Base-by-base conservation (phyloP, 2,888 invertebrate species). In the Drosophila antonietae region DNA sequence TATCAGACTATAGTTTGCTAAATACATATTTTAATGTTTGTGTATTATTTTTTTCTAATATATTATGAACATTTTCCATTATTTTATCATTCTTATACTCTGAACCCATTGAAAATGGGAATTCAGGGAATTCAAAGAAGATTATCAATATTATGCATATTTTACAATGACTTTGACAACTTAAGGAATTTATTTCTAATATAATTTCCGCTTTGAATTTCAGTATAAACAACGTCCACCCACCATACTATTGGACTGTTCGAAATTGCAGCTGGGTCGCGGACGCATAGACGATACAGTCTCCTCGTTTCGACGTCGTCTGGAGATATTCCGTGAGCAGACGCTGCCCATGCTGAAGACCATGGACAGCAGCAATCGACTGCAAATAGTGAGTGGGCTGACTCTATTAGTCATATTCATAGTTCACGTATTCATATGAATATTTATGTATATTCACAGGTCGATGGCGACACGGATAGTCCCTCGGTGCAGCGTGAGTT, bases 271-370 rank as follows among this genome's bases (percentile, higher is more conserved):
- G 92, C 93, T 97, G 52, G 97, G 97, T 0, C 94, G 97, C 33
- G 97, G 97, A 0, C 93, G 97, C 35, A 94, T 96, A 15, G 98
- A 98, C 91, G 98, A 98, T 93, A 96, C 96, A 10, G 96, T 97
- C 31, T 96, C 96, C 10, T 97, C 97, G 0, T 97, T 98, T 92
- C 94, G 97, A 46, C 94, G 96, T 65, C 94, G 98, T 35, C 93
- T 98, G 58, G 97, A 97, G 92, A 94, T 97, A 70, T 98, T 98
- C 93, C 94, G 98, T 1, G 97, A 97, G 88, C 95, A 96, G 65
- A 97, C 97, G 1, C 93, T 98, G 81, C 98, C 98, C 2, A 97
- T 98, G 97, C 94, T 98, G 64, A 97, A 97, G 93, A 94, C 94
- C 2, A 93, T 98, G 92, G 98, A 98, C 90, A 96, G 95, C 82